Conservation (phyloP, 2,888 invertebrate genomes). For the Clitarchus hookeri region DNA sequence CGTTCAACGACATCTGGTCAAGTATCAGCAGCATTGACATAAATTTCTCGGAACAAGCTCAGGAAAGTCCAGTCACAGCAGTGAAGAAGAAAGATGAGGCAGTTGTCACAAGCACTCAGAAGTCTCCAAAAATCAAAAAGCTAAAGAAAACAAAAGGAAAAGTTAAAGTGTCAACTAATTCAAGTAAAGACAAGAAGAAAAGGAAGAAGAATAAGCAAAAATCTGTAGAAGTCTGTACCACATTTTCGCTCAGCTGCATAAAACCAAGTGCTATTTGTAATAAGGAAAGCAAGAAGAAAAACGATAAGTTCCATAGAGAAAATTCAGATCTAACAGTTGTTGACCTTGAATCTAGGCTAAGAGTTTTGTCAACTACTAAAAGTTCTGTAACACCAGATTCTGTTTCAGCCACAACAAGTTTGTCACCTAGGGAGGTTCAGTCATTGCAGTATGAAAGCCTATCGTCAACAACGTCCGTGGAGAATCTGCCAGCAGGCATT, state of each 20-base stretch:
- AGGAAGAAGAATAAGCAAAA: constrained; percentile 26
- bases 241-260: constrained; percentile 1
- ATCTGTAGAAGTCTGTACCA: not conserved
- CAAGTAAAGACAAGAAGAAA: constrained; percentile 30
- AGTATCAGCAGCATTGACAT: not conserved
- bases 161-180: not conserved
- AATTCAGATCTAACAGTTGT: not conserved
- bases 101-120: constrained; percentile 1
- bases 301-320: not conserved
- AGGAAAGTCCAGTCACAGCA: not conserved
- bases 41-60: not conserved
- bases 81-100: not conserved
- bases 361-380: not conserved
- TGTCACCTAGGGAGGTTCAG: not conserved
- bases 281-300: not conserved
- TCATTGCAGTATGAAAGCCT: constrained; percentile 14
- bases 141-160: not conserved
- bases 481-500: constrained; percentile 6
- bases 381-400: constrained; percentile 9
- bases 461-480: not conserved
- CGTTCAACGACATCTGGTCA: not conserved
- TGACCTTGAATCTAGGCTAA: not conserved
- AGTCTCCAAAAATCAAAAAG: not conserved
- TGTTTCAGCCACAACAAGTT: not conserved
- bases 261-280: not conserved